Evolutionary conservation across 2,113 vertebrate genomes (phyloP), one percentile per base, ranked within the genome.

Genomic region (Amphilophus citrinellus): DNA sequence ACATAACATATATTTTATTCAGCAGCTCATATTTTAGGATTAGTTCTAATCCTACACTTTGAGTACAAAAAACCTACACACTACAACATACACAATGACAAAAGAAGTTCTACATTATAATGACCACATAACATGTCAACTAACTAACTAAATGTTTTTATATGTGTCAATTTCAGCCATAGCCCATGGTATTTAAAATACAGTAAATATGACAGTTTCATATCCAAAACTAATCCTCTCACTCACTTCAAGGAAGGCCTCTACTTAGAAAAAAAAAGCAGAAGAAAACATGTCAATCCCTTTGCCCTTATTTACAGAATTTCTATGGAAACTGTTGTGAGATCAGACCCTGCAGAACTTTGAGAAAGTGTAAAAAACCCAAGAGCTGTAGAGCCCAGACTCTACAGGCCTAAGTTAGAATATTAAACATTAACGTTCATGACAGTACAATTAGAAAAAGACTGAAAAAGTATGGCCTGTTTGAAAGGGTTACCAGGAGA

Each of bases 311-410:
- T 68, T 47, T 44, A 27, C 11, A 47, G 63, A 47, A 27, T 27
- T 27, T 68, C 8, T 47, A n/a, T 17, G 44, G 14, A 47, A 68
- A 71, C 1, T 30, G 22, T 30, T 2, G 30, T 10, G 10, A 68
- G 39, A 13, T 68, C 0, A 68, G 63, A 27, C 22, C 0, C 2
- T 27, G 39, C 39, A 47, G 0, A 1, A 4, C 65, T 68, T 39
- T 27, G 39, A 18, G 39, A 27, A 68, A 68, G 7, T 27, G 39
- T 39, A 15, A 47, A 44, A 68, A 68, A 42, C 65, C 14, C 14
- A 68, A 47, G 0, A 68, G 4, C 1, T 27, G 6, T 35, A 10
- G 22, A 47, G 22, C 24, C 24, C 39, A 66, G 63, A 66, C 22
- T 66, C 39, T 44, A 35, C 39, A 66, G 39, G 44, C 22, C 6